Base-by-base conservation (phyloP, 2,113 vertebrate species). In the Trachemys scripta region DNA sequence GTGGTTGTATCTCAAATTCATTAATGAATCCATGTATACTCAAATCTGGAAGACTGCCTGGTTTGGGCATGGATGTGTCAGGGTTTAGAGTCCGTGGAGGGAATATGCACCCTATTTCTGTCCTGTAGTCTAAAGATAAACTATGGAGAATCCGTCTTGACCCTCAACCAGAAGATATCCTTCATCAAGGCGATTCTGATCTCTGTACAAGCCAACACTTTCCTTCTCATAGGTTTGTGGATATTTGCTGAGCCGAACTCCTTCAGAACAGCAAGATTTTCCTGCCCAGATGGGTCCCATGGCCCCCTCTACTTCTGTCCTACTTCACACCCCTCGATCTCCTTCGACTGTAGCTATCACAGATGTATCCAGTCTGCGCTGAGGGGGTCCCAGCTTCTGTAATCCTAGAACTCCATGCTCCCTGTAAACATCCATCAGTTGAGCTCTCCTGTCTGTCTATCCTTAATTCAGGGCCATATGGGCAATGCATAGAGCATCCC, bases 161-260 rank as follows among this genome's bases (percentile, higher is more conserved):
- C 12, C 53, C 6, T 4, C 62, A 82, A 38, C 2, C 4, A 56
- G 69, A 88, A 90, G 3, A n/a, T 84, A 49, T 51, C 6, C 0
- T 6, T 7, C 16, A 72, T 47, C 0, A 0, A 12, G 9, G 1
- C 0, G 79, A 11, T 80, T 49, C 31, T 19, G 59, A 5, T 5
- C 87, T 12, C 0, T 1, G 4, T 25, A 93, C 8, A 94, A 90
- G 25, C 53, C 22, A 45, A 57, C 14, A 17, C 38, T 29, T 82
- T 82, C 16, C 65, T 72, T 72, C 35, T 38, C 20, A 72, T 9
- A 17, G n/a, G 5, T 72, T 38, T 72, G 65, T 10, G n/a, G 8
- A 72, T n/a, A 72, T 72, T 72, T 38, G 7, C 10, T 17, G 90
- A 92, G 11, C 1, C 5, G 14, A 8, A 51, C 0, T 0, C n/a